Evolutionary conservation across 2,888 invertebrate species (phyloP), one percentile per base, ranked within the genome.

Genomic region (Encarsia formosa): DNA sequence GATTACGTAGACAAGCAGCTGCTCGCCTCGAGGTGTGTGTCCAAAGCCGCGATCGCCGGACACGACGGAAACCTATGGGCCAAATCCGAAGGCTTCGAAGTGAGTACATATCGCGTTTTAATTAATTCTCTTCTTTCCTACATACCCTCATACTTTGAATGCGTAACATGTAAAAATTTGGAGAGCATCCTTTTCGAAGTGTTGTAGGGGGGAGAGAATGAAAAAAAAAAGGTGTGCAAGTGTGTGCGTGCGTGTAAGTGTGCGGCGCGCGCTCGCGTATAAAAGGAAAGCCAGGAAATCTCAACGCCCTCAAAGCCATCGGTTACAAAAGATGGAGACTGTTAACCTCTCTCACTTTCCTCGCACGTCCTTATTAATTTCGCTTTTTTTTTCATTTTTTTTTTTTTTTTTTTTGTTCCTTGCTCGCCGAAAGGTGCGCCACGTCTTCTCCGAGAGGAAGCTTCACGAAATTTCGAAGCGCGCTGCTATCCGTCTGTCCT

Each of bases 1-100:
- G 92, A 92, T 87, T 93, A 93, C 84, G 90, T 93, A 80, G 92
- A 92, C 83, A 92, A 91, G 84, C 93, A 93, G 83, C 87, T 93
- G 81, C 83, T 93, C 81, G 91, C 91, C 76, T 91, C 92, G 78
- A 87, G 87, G 79, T 92, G 91, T 86, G 91, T 93, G 74, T 87
- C 88, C 79, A 91, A 90, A 84, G 93, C 92, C 72, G 91, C 91
- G 75, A 93, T 93, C 78, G 91, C 90, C 76, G 93, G 93, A 78
- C 91, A 90, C 81, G 92, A 93, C 78, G 93, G 93, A 76, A 91
- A 90, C 80, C 83, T 92, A 76, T 93, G 93, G 93, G 93, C 92
- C 70, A 91, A 90, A 82, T 91, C 91, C 59, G 91, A 87, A 67
- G 88, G 85, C 78, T 93, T 93, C 78, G 91, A 92, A 81, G 93